Evolutionary conservation across 2,113 vertebrate species (phyloP).

Genomic region (Tachycineta bicolor): DNA sequence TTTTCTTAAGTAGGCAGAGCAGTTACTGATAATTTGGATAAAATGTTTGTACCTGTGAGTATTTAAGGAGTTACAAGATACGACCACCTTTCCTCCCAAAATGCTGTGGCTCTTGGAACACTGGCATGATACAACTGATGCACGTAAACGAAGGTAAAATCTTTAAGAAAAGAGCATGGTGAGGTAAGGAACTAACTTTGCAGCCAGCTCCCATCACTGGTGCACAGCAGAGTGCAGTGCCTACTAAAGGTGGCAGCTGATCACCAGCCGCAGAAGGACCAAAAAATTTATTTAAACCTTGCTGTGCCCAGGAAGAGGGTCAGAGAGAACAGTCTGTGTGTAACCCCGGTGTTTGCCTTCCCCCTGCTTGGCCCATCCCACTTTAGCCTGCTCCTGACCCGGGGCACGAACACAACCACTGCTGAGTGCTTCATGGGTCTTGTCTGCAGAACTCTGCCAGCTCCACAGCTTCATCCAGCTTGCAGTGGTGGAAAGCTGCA

Average conservation of each 20-base stretch:
- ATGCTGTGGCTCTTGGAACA: not conserved
- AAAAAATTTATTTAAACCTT: not conserved
- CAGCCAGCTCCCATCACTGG: not conserved
- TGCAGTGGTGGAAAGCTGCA: not conserved
- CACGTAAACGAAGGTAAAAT: not conserved
- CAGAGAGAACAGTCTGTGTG: not conserved
- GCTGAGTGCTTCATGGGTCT: rapidly evolving
- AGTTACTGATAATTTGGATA: not conserved
- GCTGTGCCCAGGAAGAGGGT: rapidly evolving
- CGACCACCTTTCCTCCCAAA: not conserved
- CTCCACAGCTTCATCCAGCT: not conserved
- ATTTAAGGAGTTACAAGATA: rapidly evolving
- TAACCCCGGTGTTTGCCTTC: not conserved
- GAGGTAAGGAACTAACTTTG: not conserved
- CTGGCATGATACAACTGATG: not conserved
- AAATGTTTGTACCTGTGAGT: not conserved
- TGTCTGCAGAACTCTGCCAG: not conserved
- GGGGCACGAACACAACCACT: not conserved
- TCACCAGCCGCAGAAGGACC: not conserved
- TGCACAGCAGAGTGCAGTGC: not conserved
- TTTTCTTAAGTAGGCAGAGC: not conserved
- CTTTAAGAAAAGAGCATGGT: not conserved
- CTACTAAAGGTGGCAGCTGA: not conserved
- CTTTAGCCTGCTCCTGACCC: not conserved
- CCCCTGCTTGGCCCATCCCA: not conserved